Percentiles rank a stretch among this genome's conserved stretches.
phyloP scores from a whole-genome alignment of 2,113 vertebrate species.

The Talpa occidentalis region DNA sequence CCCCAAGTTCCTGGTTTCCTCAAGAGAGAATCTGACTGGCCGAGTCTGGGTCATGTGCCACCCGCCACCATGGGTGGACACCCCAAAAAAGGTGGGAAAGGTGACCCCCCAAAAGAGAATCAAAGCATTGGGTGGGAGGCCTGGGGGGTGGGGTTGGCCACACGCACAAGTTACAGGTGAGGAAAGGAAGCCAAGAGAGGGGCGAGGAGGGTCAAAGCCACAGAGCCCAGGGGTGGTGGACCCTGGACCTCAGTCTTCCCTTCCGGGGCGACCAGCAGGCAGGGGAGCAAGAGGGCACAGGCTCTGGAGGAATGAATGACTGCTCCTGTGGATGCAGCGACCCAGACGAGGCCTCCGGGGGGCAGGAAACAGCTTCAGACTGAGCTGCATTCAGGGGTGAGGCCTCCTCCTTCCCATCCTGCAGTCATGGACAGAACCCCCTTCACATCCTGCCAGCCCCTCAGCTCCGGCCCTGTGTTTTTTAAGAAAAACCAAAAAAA shows the following conservation, averaged over 20 bases:
- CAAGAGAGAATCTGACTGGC: not conserved
- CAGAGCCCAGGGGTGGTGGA: not conserved
- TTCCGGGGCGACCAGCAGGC: not conserved
- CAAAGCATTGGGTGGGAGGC: not conserved
- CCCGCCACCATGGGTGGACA: not conserved
- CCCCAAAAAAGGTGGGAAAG: not conserved
- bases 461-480: not conserved
- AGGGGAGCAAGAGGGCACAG: not conserved
- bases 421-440: not conserved
- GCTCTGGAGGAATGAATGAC: not conserved
- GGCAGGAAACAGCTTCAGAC: not conserved
- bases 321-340: not conserved
- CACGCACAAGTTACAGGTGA: not conserved
- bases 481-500: not conserved
- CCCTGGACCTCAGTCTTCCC: not conserved
- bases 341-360: not conserved
- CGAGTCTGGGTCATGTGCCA: not conserved
- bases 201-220: not conserved
- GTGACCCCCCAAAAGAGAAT: not conserved
- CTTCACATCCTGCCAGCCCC: not conserved
- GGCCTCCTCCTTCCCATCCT: not conserved
- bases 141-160: not conserved
- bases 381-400: not conserved
- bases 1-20: not conserved
- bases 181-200: not conserved